phyloP scores from a whole-genome alignment of 2,888 invertebrate genomes.

The Dryomyza anilis region DNA sequence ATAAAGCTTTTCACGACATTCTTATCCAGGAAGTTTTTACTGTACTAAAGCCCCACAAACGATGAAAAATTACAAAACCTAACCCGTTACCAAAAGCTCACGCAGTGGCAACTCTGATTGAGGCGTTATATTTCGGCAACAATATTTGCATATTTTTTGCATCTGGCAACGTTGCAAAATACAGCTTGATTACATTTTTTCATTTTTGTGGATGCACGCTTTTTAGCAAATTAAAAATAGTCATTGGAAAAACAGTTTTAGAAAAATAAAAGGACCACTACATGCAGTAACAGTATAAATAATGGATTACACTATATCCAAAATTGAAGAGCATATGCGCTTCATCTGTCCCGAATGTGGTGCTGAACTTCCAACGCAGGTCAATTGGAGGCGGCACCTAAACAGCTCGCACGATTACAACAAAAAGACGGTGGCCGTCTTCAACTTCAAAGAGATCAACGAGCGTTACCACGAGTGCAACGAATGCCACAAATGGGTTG shows the following conservation, averaged over 20 bases:
- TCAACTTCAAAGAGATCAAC: slow-evolving; percentile 48
- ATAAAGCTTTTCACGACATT: too few relatives aligned
- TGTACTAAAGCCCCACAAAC: too few relatives aligned
- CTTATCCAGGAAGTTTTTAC: too few relatives aligned
- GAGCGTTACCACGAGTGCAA: slow-evolving; percentile 51
- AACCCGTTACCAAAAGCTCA: too few relatives aligned
- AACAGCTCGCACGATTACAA: slow-evolving; percentile 47
- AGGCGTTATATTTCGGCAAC: too few relatives aligned
- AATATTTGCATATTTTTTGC: too few relatives aligned
- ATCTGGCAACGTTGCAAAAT: too few relatives aligned
- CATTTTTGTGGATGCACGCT: neutral
- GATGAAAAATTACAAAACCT: too few relatives aligned
- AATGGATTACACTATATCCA: slow-evolving; percentile 35
- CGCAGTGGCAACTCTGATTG: too few relatives aligned
- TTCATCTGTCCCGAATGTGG: slow-evolving; percentile 55
- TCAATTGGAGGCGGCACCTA: slow-evolving; percentile 51
- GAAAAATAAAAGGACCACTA: neutral
- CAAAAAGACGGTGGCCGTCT: slow-evolving; percentile 46
- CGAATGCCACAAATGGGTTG: slow-evolving; percentile 49
- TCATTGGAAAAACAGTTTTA: neutral
- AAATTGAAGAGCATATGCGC: slow-evolving; percentile 49
- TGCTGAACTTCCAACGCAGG: slow-evolving; percentile 46
- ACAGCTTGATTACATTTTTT: neutral
- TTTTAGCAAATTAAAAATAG: neutral
- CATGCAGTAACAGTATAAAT: neutral